A percentile compares a stretch with the other conserved stretches of the same genome.
Evolutionary conservation across 2,797 vertebrate genomes (phyloP).

Genomic region (Coluber constrictor): DNA sequence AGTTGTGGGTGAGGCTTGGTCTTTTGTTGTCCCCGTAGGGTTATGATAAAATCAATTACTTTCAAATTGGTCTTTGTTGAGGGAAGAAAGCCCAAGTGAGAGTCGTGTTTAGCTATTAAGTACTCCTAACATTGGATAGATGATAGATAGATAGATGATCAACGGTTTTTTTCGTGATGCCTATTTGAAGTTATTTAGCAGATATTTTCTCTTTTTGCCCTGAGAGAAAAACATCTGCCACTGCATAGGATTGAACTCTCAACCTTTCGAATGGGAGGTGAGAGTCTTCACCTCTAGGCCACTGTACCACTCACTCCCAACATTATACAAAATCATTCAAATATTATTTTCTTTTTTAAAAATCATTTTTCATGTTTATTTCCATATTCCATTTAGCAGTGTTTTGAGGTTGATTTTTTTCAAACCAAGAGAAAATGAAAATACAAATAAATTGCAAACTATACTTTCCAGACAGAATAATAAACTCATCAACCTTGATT

Average conservation of each 20-base stretch:
- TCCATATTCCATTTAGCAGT: neutral
- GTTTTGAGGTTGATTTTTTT: neutral
- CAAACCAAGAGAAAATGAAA: neutral
- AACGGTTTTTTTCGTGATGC: neutral
- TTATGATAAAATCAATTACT: neutral
- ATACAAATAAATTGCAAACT: neutral
- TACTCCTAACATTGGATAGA: neutral
- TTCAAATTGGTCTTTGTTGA: neutral
- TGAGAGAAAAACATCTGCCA: neutral
- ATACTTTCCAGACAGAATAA: neutral
- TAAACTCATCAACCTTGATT: neutral
- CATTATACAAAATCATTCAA: neutral
- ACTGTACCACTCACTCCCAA: neutral
- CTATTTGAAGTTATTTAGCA: neutral
- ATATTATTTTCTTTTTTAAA: neutral
- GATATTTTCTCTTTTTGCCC: neutral
- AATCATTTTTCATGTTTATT: neutral
- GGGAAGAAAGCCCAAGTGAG: neutral
- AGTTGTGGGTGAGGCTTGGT: neutral
- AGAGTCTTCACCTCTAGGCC: neutral
- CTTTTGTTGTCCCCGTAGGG: neutral
- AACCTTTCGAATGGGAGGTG: neutral
- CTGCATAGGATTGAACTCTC: neutral
- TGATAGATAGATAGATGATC: neutral
- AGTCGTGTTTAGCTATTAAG: neutral